phyloP scores from a whole-genome alignment of 2,113 vertebrate species.

The Prionailurus viverrinus region DNA sequence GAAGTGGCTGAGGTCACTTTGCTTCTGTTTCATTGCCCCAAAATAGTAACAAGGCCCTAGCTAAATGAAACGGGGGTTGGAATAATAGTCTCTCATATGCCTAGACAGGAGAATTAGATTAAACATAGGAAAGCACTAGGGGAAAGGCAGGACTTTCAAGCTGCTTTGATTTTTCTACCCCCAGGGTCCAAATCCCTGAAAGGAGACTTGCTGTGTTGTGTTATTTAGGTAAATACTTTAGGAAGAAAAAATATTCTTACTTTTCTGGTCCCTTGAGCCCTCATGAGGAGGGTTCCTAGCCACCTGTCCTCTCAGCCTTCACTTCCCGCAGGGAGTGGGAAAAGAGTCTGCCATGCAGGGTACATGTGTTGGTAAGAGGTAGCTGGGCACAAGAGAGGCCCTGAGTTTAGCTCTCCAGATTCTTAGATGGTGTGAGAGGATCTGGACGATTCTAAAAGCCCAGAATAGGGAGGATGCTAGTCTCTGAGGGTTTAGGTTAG shows the following conservation, averaged over 20 bases:
- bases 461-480: neutral
- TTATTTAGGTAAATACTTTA: neutral
- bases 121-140: neutral
- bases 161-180: neutral
- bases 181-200: neutral
- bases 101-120: neutral
- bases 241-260: neutral
- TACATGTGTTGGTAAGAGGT: neutral
- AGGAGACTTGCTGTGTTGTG: neutral
- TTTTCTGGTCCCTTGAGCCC: neutral
- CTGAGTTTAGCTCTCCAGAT: neutral
- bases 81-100: neutral
- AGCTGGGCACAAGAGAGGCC: neutral
- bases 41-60: neutral
- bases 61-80: neutral
- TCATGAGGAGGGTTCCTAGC: neutral
- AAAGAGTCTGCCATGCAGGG: neutral
- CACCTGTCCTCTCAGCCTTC: neutral
- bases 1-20: neutral
- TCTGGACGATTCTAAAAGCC: neutral
- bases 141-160: neutral
- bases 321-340: neutral
- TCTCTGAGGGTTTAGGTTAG: neutral
- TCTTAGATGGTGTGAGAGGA: neutral
- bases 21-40: neutral